Conservation (phyloP, 2,113 vertebrate species). For the Ancistrus triradiatus region DNA sequence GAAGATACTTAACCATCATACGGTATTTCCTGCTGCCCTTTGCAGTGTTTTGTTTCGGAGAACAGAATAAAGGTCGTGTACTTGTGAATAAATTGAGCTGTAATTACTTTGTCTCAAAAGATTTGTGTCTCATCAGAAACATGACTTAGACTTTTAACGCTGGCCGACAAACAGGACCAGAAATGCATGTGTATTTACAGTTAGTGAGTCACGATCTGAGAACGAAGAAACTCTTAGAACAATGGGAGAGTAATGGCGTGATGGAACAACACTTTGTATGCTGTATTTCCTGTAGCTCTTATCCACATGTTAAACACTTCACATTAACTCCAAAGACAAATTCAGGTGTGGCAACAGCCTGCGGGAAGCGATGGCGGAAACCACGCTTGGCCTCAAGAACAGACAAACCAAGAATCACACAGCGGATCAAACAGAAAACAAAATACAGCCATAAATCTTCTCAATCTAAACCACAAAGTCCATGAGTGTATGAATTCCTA, state of each 20-base stretch:
- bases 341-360: background rate
- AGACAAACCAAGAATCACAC: conserved; percentile 19
- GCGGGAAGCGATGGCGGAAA: conserved; percentile 26
- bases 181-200: conserved; percentile 2
- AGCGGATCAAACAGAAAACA: conserved; percentile 42
- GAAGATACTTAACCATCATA: no score
- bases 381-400: conserved; percentile 32
- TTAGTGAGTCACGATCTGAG: conserved; percentile 6
- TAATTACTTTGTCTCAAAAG: no score
- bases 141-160: background rate
- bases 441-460: no score
- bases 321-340: background rate
- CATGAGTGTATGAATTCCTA: no score
- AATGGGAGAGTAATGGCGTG: conserved; percentile 8
- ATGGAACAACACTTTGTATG: conserved; percentile 2
- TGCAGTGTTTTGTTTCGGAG: no score
- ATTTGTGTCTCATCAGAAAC: no score
- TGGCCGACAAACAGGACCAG: background rate
- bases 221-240: conserved; percentile 11
- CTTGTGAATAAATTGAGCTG: no score
- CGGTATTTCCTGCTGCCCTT: no score
- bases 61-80: no score
- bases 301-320: conserved; percentile 10
- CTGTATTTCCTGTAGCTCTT: conserved; percentile 19
- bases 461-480: no score